Evolutionary conservation across 2,797 vertebrate genomes (phyloP).

Genomic region (Avahi laniger): DNA sequence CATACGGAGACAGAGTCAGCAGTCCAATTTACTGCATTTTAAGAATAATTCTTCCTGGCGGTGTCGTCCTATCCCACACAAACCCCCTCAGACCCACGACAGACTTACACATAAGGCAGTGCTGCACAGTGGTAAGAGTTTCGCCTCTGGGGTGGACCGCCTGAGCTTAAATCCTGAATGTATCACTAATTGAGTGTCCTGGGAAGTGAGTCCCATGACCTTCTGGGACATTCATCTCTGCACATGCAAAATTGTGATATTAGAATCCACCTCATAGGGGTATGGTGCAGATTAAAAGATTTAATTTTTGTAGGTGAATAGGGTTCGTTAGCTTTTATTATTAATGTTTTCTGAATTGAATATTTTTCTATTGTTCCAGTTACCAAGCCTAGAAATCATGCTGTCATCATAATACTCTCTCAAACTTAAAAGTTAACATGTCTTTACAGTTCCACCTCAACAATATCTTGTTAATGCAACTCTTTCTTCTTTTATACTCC

Average conservation of each 20-base stretch:
- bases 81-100: not conserved
- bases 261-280: not conserved
- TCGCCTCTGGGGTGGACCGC: not conserved
- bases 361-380: conserved; percentile 46
- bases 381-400: conserved; percentile 36
- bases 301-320: conserved; percentile 9
- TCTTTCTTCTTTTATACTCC: not conserved
- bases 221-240: conserved; percentile 28
- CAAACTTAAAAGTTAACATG: conserved; percentile 9
- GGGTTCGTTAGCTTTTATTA: conserved; percentile 41
- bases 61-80: not conserved
- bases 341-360: conserved; percentile 42
- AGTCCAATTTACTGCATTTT: not conserved
- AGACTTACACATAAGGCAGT: not conserved
- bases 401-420: conserved; percentile 8
- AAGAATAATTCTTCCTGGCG: not conserved
- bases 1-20: not conserved
- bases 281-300: conserved; percentile 47
- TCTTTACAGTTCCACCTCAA: conserved; percentile 37
- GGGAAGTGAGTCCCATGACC: not conserved
- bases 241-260: not conserved
- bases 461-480: conserved; percentile 42
- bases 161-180: not conserved
- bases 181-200: not conserved
- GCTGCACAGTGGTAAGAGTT: not conserved